These are phyloP conservation scores for Charadrius vociferus DNA, from an alignment of 2,113 vertebrate species.

Conservation along the genomic window DNA sequence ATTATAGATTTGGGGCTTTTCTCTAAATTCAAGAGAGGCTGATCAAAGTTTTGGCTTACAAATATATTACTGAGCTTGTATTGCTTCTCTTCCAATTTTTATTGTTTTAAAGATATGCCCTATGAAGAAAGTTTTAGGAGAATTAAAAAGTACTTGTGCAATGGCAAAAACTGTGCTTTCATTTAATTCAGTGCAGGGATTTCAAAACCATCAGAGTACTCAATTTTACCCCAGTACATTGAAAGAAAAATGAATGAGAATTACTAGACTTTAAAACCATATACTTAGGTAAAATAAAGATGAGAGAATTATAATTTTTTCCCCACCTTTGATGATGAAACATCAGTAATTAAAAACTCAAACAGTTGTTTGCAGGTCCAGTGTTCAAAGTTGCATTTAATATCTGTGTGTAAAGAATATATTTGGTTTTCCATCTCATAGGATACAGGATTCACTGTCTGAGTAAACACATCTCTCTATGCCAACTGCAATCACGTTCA, in stretches of 20 bases:
- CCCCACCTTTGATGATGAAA: background rate
- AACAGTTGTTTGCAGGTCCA: background rate
- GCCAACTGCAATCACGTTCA: background rate
- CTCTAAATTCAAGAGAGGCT: slow-evolving; percentile 35
- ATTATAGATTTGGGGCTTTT: background rate
- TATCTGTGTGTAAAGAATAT: background rate
- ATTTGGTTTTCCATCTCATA: slow-evolving; percentile 5
- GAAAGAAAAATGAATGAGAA: slow-evolving; percentile 5
- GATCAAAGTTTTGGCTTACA: background rate
- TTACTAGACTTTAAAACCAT: background rate
- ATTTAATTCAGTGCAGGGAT: background rate
- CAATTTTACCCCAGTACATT: background rate
- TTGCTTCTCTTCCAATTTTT: slow-evolving; percentile 19
- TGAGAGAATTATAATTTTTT: background rate
- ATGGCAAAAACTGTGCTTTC: background rate
- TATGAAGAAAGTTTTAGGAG: background rate
- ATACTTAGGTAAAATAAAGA: background rate
- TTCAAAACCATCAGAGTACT: background rate
- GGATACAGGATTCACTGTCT: background rate
- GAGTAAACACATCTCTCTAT: slow-evolving; percentile 18
- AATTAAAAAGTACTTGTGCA: background rate
- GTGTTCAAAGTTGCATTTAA: slow-evolving; percentile 12
- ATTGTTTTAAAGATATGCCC: background rate
- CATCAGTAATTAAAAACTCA: background rate
- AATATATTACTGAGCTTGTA: slow-evolving; percentile 15